These are phyloP conservation scores for Progne subis DNA, from an alignment of 2,113 vertebrate species.

Conservation along the genomic window DNA sequence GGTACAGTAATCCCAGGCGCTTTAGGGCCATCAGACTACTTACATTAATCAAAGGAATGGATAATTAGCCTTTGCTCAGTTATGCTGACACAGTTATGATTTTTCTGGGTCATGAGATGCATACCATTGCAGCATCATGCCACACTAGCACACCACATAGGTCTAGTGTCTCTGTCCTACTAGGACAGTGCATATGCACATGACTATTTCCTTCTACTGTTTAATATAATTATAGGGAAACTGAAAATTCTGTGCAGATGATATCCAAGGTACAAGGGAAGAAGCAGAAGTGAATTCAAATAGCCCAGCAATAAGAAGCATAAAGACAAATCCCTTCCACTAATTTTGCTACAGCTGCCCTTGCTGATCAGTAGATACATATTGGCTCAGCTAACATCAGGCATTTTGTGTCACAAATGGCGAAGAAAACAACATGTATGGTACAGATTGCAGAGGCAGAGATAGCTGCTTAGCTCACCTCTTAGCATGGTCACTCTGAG, in stretches of 20 bases:
- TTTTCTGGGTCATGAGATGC: conserved; percentile 2
- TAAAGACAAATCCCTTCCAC: background rate
- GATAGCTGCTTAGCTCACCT: background rate
- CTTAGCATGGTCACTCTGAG: background rate
- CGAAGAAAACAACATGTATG: background rate
- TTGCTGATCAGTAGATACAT: background rate
- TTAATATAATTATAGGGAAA: background rate
- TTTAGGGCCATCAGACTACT: background rate
- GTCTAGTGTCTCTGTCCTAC: background rate
- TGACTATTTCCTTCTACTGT: background rate
- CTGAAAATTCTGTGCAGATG: background rate
- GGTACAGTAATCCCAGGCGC: background rate
- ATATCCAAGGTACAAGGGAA: background rate
- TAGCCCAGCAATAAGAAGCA: background rate
- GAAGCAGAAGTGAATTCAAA: background rate
- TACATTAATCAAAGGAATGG: conserved; percentile 14
- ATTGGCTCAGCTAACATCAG: background rate
- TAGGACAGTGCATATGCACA: background rate
- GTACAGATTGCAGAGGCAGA: background rate
- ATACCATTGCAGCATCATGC: background rate
- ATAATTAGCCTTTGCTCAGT: conserved; percentile 34
- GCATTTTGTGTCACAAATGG: background rate
- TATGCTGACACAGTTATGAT: background rate
- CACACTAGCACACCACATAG: background rate
- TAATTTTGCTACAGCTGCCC: background rate